A percentile compares a stretch with the other conserved stretches of the same genome.
Evolutionary conservation across 2,888 invertebrate species (phyloP).

Genomic region (Hoplodrina blanda): DNA sequence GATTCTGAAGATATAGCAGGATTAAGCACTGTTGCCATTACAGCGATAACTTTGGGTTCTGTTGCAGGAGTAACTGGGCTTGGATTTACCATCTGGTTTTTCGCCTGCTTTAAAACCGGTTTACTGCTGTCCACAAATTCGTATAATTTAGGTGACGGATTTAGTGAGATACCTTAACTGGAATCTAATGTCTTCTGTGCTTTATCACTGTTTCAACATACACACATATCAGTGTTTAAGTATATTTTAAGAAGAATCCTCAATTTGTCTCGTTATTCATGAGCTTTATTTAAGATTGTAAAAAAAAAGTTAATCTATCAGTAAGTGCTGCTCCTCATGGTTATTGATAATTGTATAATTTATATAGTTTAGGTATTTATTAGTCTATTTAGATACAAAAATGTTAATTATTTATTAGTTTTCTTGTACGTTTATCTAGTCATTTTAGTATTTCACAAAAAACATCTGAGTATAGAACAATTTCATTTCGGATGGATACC

Average conservation of each 20-base stretch:
- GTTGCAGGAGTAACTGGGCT: slow-evolving; percentile 4
- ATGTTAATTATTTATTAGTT: too few relatives aligned
- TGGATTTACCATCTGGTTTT: slow-evolving; percentile 39
- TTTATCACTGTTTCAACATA: too few relatives aligned
- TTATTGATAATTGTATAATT: too few relatives aligned
- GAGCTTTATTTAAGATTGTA: neutral
- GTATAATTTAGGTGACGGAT: slow-evolving; percentile 34
- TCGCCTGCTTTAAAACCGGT: slow-evolving; percentile 34
- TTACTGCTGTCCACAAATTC: slow-evolving; percentile 27
- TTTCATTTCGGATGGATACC: too few relatives aligned
- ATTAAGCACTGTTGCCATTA: slow-evolving; percentile 30
- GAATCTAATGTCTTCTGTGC: neutral
- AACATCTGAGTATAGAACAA: too few relatives aligned
- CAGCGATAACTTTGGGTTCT: slow-evolving; percentile 41
- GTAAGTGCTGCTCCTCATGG: too few relatives aligned
- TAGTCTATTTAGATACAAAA: too few relatives aligned
- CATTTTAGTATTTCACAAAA: too few relatives aligned
- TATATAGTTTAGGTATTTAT: too few relatives aligned
- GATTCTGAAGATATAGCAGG: slow-evolving; percentile 12
- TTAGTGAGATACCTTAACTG: slow-evolving; percentile 41
- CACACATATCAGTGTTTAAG: neutral
- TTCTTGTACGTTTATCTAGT: too few relatives aligned
- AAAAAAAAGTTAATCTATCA: too few relatives aligned
- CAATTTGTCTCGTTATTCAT: neutral
- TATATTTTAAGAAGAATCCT: slow-evolving; percentile 3